Percentiles rank a stretch among this genome's conserved stretches.
phyloP scores from a whole-genome alignment of 1,140 invertebrate genomes.

The Sminthurides bifidus region DNA sequence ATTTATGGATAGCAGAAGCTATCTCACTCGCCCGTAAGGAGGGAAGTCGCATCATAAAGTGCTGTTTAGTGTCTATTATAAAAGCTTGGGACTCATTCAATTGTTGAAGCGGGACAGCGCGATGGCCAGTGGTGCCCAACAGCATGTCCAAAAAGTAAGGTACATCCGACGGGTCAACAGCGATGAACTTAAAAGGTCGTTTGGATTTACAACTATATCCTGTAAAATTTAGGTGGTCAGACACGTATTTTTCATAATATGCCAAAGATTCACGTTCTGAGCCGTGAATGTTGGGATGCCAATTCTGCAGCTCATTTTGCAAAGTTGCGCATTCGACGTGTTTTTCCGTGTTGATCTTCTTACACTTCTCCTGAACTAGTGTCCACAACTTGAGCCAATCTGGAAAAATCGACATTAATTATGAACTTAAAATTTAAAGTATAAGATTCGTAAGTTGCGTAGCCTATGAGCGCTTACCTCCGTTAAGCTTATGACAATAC shows the following conservation, averaged over 20 bases:
- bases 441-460: not conserved
- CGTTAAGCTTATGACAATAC: conserved; percentile 26
- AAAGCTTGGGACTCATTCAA: conserved; percentile 24
- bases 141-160: conserved; percentile 27
- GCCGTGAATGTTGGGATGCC: conserved; percentile 15
- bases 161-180: conserved; percentile 29
- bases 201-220: conserved; percentile 22
- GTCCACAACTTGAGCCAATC: conserved; percentile 26
- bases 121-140: conserved; percentile 10
- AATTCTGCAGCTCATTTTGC: conserved; percentile 21
- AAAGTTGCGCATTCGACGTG: conserved; percentile 14
- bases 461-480: conserved; percentile 15
- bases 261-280: conserved; percentile 20
- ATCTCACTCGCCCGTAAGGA: not conserved
- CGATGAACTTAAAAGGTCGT: conserved; percentile 20
- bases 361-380: conserved; percentile 21
- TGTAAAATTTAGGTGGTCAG: conserved; percentile 22
- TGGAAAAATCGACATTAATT: conserved; percentile 3
- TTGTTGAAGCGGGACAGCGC: not conserved
- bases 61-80: conserved; percentile 28
- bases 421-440: conserved; percentile 1
- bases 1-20: too few relatives aligned
- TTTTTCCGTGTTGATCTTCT: not conserved
- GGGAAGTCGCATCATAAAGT: not conserved
- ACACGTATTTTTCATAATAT: conserved; percentile 16